Evolutionary conservation across 2,113 vertebrate species (phyloP), one percentile per base, ranked within the genome.

Genomic region (Neotragus pygmaeus): DNA sequence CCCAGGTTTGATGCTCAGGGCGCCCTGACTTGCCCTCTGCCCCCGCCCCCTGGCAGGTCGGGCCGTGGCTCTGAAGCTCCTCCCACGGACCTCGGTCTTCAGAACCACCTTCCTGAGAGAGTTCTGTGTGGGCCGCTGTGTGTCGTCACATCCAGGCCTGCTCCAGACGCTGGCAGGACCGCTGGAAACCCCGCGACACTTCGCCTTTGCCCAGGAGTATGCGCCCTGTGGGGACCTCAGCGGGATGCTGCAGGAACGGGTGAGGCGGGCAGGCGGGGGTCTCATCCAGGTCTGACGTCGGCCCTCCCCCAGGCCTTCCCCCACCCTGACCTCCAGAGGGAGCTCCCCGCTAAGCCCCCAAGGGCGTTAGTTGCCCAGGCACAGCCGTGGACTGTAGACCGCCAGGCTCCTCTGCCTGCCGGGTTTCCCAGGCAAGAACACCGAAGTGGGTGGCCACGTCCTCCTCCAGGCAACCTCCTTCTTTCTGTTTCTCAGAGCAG

Each of bases 221-320:
- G 99, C 99, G 1, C 99, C 99, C 0, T 99, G 98, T 0, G 99
- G 99, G 15, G 99, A 99, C 91, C 99, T 99, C 93, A 99, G 99
- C 87, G 98, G 98, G 21, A 98, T 99, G 94, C 99, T 99, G n/a
- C 99, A 99, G 90, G 92, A 96, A 7, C 92, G 66, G 98, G 95
- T 91, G 92, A 97, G 98, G 66, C 4, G 0, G 51, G 66, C 30
- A 1, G 86, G 82, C 9, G 5, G 64, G 62, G n/a, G n/a, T 8
- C 51, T 60, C 1, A 3, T 21, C 27, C 25, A 25, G 33, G 11
- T 19, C 45, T 39, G 15, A 2, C 6, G 25, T 23, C 39, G 8
- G 33, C 39, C 73, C 64, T 9, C 60, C 1, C 27, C 43, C n/a
- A 0, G 0, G 1, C 36, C 66, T 8, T 6, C 17, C n/a, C 90